A percentile compares a stretch with the other conserved stretches of the same genome.
These are phyloP conservation scores for Chionis minor DNA, from an alignment of 2,113 vertebrate species.

Conservation along the genomic window DNA sequence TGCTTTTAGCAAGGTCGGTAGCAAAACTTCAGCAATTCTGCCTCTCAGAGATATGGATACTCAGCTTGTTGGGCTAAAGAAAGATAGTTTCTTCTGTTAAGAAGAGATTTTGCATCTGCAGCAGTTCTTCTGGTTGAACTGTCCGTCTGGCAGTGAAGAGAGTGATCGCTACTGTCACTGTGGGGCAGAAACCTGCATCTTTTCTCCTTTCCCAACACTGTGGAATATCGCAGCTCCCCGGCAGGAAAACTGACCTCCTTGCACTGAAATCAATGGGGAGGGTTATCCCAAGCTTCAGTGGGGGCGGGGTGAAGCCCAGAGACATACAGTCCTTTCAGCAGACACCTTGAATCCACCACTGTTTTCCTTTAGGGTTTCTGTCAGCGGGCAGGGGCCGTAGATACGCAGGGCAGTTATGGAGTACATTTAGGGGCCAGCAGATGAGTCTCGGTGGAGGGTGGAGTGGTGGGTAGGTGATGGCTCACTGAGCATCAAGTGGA, in stretches of 20 bases:
- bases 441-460: fast-evolving
- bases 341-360: background rate
- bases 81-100: background rate
- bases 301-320: background rate
- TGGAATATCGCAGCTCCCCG: background rate
- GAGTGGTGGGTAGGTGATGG: background rate
- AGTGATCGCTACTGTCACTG: background rate
- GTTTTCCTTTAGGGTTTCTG: background rate
- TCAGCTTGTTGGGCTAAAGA: background rate
- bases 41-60: background rate
- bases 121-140: background rate
- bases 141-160: background rate
- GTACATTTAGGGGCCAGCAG: background rate
- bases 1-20: background rate
- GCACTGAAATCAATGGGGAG: background rate
- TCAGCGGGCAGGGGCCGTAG: fast-evolving
- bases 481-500: background rate
- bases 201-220: background rate
- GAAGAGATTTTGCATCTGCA: background rate
- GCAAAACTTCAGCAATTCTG: background rate
- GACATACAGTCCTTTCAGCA: background rate
- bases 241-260: background rate
- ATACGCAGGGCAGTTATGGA: fast-evolving
- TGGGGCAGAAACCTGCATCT: background rate
- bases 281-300: background rate